phyloP scores from a whole-genome alignment of 1,140 invertebrate species.

The Arctopsyche grandis region DNA sequence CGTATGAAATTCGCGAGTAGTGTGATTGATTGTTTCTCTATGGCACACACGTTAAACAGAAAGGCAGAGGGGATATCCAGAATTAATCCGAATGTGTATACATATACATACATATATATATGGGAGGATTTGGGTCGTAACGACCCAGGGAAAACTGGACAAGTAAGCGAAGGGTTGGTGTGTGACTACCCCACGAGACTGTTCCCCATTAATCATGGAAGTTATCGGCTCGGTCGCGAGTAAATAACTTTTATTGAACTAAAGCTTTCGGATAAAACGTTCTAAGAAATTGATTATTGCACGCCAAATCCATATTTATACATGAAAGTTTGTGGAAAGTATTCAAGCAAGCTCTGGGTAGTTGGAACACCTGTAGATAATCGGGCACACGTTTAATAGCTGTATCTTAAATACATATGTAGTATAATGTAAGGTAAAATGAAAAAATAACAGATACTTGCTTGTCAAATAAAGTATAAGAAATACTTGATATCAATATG shows the following conservation, averaged over 20 bases:
- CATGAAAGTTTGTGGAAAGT: too few relatives aligned
- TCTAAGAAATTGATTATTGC: not conserved
- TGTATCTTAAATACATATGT: too few relatives aligned
- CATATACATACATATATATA: too few relatives aligned
- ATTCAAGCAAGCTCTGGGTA: too few relatives aligned
- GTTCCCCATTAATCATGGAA: conserved; percentile 33
- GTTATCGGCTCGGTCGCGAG: conserved; percentile 21
- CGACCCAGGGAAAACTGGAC: not conserved
- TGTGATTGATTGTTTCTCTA: not conserved
- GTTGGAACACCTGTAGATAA: not conserved
- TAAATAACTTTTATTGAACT: conserved; percentile 36
- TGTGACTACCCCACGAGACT: conserved; percentile 5
- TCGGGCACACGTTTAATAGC: too few relatives aligned
- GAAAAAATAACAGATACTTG: too few relatives aligned
- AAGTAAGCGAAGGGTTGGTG: not conserved
- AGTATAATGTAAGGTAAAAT: too few relatives aligned
- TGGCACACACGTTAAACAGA: not conserved
- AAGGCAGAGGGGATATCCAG: not conserved
- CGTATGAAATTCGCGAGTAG: not conserved
- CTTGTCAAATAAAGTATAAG: too few relatives aligned
- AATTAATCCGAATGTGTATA: not conserved
- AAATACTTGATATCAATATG: too few relatives aligned
- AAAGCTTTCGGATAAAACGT: conserved; percentile 6
- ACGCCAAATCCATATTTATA: too few relatives aligned
- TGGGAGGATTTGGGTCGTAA: not conserved